phyloP scores from a whole-genome alignment of 2,888 invertebrate species.

The Brachyopa scutellaris region DNA sequence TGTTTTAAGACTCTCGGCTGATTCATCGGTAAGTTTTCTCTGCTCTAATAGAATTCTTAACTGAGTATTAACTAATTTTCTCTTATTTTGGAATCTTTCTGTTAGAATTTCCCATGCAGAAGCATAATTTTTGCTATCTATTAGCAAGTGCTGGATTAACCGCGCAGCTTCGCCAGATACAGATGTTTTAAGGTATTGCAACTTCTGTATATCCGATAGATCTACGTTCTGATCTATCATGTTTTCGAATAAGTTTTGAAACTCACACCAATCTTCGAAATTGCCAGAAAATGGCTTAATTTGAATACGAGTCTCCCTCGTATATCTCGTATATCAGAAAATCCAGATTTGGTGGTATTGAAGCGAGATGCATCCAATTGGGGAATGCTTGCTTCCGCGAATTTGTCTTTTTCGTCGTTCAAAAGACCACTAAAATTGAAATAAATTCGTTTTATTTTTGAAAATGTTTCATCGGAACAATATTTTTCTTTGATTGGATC shows the following conservation, averaged over 20 bases:
- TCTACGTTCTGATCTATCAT: constrained; percentile 9
- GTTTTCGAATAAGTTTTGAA: neutral
- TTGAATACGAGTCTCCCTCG: neutral
- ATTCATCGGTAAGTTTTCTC: neutral
- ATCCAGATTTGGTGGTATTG: neutral
- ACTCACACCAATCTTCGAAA: constrained; percentile 10
- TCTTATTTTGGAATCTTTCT: constrained; percentile 25
- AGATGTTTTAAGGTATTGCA: neutral
- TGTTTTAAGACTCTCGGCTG: neutral
- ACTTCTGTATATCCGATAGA: constrained; percentile 7
- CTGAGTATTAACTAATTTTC: constrained; percentile 34
- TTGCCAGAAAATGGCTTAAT: constrained; percentile 7
- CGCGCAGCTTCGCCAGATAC: constrained; percentile 7
- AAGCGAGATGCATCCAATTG: neutral
- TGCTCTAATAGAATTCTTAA: constrained; percentile 20
- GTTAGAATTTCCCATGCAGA: constrained; percentile 13
- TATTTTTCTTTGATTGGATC: neutral
- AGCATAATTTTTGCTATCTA: constrained; percentile 24
- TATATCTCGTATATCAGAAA: constrained; percentile 2
- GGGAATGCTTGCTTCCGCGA: neutral
- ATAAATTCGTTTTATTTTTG: neutral
- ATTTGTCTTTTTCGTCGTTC: neutral
- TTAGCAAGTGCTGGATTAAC: constrained; percentile 14
- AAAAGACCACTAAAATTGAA: neutral
- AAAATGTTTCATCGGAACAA: neutral